Base-by-base conservation (phyloP, 2,113 vertebrate species). In the Oreochromis tanganicae region DNA sequence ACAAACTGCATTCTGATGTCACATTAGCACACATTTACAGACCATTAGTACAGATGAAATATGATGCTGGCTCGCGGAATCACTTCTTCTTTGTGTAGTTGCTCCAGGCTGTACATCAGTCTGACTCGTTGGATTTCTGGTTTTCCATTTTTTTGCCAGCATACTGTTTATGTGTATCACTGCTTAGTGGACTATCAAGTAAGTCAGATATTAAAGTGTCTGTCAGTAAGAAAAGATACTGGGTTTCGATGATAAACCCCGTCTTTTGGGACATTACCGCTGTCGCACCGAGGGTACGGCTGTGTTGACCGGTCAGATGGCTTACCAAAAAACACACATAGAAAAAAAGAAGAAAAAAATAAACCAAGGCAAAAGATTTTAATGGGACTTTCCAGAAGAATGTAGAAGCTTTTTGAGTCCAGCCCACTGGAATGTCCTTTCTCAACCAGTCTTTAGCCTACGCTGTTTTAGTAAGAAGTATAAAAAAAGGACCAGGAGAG, bases 361-460 rank as follows among this genome's bases (percentile, higher is more conserved):
- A 50, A 48, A 57, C 50, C 79, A 83, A 78, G 87, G 78, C 6
- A 85, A 83, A 82, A 54, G 9, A 24, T 84, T 85, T 86, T 61
- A 71, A 38, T 73, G 80, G 82, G 87, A 88, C 85, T 89, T 88
- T 85, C 80, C 21, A 43, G 80, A 87, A 86, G 43, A 87, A 85
- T 87, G 80, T 92, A 82, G 27, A 87, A 75, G 78, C 46, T 29
- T 41, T 84, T 57, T 68, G 50, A 32, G 46, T 84, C 81, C 81
- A 91, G 85, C 86, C 91, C 90, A 87, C 86, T 87, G 91, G 87
- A 93, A 94, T 93, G 92, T 93, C 52, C 85, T 90, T 63, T 80
- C 7, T 43, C n/a, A 27, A 55, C 34, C 54, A 79, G 80, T 14
- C 19, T 83, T 34, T 55, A 55, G 50, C 52, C 71, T 29, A 17